A percentile compares a stretch with the other conserved stretches of the same genome.
Evolutionary conservation across 1,140 invertebrate species (phyloP).

Genomic region (Laupala kohalensis): DNA sequence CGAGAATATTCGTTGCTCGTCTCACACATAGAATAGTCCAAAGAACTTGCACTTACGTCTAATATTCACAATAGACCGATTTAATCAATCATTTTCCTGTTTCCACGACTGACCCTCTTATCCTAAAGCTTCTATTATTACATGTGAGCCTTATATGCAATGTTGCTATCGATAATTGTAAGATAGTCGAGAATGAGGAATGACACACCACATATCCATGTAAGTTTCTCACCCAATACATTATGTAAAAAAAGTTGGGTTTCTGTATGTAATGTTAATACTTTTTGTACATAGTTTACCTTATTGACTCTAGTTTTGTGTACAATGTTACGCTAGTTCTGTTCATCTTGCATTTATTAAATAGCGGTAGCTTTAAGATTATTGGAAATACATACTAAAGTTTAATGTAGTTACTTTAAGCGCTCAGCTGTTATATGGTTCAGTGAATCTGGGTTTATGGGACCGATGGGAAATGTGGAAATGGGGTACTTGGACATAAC

Average conservation of each 20-base stretch:
- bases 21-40: background rate
- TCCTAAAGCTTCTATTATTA: background rate
- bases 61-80: too few relatives aligned
- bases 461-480: too few relatives aligned
- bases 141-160: background rate
- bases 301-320: background rate
- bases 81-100: background rate
- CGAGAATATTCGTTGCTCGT: background rate
- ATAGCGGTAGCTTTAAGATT: background rate
- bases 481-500: too few relatives aligned
- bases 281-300: background rate
- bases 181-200: background rate
- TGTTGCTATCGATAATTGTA: background rate
- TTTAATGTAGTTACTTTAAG: background rate
- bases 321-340: background rate
- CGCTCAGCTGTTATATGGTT: background rate
- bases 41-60: background rate
- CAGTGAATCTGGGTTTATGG: too few relatives aligned
- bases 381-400: background rate
- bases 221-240: background rate
- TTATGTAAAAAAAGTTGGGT: background rate
- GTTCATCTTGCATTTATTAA: background rate
- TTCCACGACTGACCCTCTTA: background rate
- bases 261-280: background rate
- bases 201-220: background rate